Base-by-base conservation (phyloP, 2,797 vertebrate genomes). In the Enoplosus armatus region DNA sequence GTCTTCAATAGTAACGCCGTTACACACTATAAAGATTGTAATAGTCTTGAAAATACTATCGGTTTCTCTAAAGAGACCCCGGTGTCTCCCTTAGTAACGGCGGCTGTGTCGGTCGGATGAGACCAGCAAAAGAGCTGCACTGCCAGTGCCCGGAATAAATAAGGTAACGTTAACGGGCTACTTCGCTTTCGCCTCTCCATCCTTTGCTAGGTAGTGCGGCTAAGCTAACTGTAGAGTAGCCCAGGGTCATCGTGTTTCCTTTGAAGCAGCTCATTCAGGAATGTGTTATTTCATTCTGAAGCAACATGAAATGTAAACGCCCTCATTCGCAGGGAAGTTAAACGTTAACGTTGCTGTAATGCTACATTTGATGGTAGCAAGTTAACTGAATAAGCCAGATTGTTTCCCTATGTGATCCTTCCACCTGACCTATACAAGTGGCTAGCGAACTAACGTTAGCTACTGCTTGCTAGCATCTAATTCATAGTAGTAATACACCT, bases 131-230 rank as follows among this genome's bases (percentile, higher is more conserved):
- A 74, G 77, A 74, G 72, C 86, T 63, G 83, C 71, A 85, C 79
- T 63, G 82, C 74, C 75, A 71, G 67, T 80, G 87, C 65, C 75
- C 55, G 87, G 79, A 73, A 88, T 79, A 82, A 78, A 92, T 54
- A 91, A 89, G 91, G 93, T 94, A 93, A 90, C 77, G 79, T 72
- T 54, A 31, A 65, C 59, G 53, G 72, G 76, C 72, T 87, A 45
- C 83, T 81, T 68, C 62, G 64, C 77, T 68, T 37, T 66, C 59
- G 33, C 71, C 35, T 84, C 77, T 85, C 55, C 89, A 86, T 89
- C 89, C 75, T 80, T 62, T 55, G 81, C 82, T 80, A 55, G n/a
- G 65, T 41, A 33, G 33, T 76, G 64, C 58, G 37, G 88, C 86
- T 90, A 91, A 75, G 79, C 90, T 90, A 89, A 82, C 78, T 33